Percentiles rank a stretch among this genome's conserved stretches.
Evolutionary conservation across 1,140 invertebrate genomes (phyloP).

Genomic region (Heterodera carotae): DNA sequence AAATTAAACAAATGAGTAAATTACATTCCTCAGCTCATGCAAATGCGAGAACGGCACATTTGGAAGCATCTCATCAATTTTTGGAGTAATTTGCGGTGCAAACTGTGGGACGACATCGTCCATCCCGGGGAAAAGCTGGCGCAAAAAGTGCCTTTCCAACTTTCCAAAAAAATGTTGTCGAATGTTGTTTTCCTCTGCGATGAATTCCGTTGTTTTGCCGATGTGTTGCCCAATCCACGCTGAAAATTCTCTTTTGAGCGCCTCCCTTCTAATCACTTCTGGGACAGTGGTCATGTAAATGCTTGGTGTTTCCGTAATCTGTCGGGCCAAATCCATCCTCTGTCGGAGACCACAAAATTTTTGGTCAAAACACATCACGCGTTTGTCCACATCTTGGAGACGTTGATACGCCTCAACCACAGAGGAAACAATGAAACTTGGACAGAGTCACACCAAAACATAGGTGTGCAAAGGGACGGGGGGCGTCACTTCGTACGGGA

Average conservation of each 20-base stretch:
- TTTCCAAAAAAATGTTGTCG: constrained; percentile 45
- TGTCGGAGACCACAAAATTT: constrained; percentile 45
- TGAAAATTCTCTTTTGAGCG: constrained; percentile 46
- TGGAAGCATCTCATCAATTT: constrained; percentile 42
- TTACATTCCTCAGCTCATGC: constrained; percentile 40
- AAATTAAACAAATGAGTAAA: neutral
- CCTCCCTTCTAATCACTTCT: constrained; percentile 49
- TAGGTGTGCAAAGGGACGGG: too few relatives aligned
- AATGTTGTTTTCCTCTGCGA: constrained; percentile 49
- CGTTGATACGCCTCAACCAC: constrained; percentile 41
- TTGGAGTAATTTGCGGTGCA: constrained; percentile 17
- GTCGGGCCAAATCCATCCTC: constrained; percentile 49
- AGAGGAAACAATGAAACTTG: too few relatives aligned
- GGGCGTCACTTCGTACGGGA: too few relatives aligned
- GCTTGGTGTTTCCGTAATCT: constrained; percentile 52
- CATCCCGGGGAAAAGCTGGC: constrained; percentile 46
- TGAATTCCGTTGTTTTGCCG: constrained; percentile 40
- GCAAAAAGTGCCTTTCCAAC: constrained; percentile 50
- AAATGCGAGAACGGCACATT: constrained; percentile 38
- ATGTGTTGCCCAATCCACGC: constrained; percentile 40
- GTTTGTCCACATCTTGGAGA: constrained; percentile 40
- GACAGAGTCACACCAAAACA: too few relatives aligned
- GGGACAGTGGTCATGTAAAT: constrained; percentile 51
- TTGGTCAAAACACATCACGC: constrained; percentile 45
- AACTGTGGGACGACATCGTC: constrained; percentile 49